phyloP scores from a whole-genome alignment of 2,113 vertebrate genomes.

The Cochlearius cochlearius region DNA sequence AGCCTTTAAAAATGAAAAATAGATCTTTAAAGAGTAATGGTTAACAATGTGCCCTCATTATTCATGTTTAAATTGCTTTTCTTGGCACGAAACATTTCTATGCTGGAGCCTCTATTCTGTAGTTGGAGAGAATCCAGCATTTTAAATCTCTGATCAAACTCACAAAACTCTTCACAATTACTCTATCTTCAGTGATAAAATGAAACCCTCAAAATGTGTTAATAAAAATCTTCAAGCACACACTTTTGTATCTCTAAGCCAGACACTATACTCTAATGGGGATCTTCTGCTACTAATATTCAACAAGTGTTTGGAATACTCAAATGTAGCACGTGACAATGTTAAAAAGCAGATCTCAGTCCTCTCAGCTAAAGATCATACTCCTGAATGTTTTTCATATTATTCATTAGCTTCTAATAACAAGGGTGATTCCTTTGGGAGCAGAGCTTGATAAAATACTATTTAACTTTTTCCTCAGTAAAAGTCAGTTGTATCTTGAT shows the following conservation, averaged over 20 bases:
- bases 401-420: neutral
- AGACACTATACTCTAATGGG: neutral
- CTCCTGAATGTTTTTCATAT: neutral
- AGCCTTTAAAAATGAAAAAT: slow-evolving; percentile 51
- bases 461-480: neutral
- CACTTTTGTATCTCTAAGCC: neutral
- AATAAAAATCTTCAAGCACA: neutral
- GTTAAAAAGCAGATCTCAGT: neutral
- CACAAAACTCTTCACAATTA: neutral
- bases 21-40: slow-evolving; percentile 18
- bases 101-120: neutral
- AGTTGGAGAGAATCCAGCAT: neutral
- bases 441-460: neutral
- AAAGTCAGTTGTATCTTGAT: neutral
- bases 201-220: neutral
- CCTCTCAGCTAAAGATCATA: neutral
- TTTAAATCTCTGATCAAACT: slow-evolving; percentile 14
- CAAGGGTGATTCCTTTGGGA: neutral
- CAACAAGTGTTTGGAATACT: neutral
- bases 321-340: neutral
- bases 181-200: neutral
- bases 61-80: slow-evolving; percentile 55
- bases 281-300: neutral
- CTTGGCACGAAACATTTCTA: neutral
- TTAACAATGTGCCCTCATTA: slow-evolving; percentile 29